Percentiles rank a stretch among this genome's conserved stretches.
These are phyloP conservation scores for Endomychus coccineus DNA, from an alignment of 2,888 invertebrate species.

Conservation along the genomic window DNA sequence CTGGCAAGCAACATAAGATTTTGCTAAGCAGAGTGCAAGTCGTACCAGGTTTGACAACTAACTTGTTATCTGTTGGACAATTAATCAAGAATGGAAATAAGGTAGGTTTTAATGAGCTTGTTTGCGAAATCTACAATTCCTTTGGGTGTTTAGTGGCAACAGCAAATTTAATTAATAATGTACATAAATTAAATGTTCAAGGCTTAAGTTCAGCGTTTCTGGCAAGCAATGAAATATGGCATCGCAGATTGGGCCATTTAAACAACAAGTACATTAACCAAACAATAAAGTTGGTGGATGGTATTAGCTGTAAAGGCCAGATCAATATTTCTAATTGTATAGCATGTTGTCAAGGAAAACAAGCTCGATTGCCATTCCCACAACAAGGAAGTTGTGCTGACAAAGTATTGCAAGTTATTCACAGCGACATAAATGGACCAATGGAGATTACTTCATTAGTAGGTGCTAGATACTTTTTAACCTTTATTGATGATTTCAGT, in stretches of 20 bases:
- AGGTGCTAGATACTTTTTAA: slow-evolving; percentile 31
- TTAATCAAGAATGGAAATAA: slow-evolving; percentile 19
- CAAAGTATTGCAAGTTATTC: too few relatives aligned
- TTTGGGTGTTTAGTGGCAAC: slow-evolving; percentile 16
- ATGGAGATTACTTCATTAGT: too few relatives aligned
- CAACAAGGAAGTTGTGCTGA: slow-evolving; percentile 17
- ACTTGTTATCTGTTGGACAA: slow-evolving; percentile 26
- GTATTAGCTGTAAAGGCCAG: slow-evolving; percentile 11
- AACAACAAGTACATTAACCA: slow-evolving; percentile 14
- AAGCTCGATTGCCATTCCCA: not conserved
- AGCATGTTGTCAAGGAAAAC: slow-evolving; percentile 22
- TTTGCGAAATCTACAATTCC: slow-evolving; percentile 18
- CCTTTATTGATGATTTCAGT: slow-evolving; percentile 32
- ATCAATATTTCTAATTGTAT: too few relatives aligned
- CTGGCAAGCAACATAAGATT: slow-evolving; percentile 15
- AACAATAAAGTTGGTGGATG: too few relatives aligned
- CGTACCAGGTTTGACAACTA: slow-evolving; percentile 24
- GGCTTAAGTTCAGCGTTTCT: not conserved
- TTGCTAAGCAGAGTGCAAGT: slow-evolving; percentile 18
- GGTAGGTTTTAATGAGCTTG: slow-evolving; percentile 16
- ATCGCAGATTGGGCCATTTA: slow-evolving; percentile 20
- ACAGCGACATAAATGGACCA: too few relatives aligned
- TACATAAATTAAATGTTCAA: slow-evolving; percentile 5
- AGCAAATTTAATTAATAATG: slow-evolving; percentile 11
- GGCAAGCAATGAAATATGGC: slow-evolving; percentile 17